A percentile compares a stretch with the other conserved stretches of the same genome.
These are phyloP conservation scores for Acrocyrtus sp. DNA, from an alignment of 2,888 invertebrate genomes.

Conservation along the genomic window DNA sequence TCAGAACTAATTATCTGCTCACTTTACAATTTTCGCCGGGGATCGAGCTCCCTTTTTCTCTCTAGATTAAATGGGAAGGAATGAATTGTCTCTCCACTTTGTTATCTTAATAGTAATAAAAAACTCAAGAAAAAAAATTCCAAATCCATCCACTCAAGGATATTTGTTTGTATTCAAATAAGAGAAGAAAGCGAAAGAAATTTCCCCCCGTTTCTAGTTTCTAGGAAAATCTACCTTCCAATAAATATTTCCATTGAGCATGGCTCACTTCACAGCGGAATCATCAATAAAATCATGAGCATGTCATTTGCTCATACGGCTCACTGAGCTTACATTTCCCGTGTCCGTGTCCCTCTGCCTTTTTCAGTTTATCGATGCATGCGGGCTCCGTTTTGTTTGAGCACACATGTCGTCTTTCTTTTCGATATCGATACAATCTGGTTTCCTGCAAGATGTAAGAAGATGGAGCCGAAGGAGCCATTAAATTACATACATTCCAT, in stretches of 20 bases:
- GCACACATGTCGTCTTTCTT: too few species aligned
- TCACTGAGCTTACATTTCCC: slow-evolving; percentile 24
- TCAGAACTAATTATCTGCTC: slow-evolving; percentile 40
- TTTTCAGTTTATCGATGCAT: slow-evolving; percentile 6
- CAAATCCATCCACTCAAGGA: slow-evolving; percentile 13
- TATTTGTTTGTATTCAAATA: neutral
- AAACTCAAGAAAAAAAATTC: slow-evolving; percentile 18
- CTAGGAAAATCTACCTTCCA: slow-evolving; percentile 16
- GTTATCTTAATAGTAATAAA: neutral
- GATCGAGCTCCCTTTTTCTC: too few species aligned
- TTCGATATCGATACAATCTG: too few species aligned
- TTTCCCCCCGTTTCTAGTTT: neutral
- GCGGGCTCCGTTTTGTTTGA: too few species aligned
- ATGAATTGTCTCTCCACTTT: neutral
- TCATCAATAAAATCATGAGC: slow-evolving; percentile 41
- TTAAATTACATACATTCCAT: slow-evolving; percentile 44
- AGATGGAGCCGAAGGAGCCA: slow-evolving; percentile 9
- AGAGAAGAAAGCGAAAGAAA: neutral
- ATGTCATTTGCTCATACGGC: slow-evolving; percentile 30
- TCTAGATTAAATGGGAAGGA: slow-evolving; percentile 32
- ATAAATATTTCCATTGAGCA: slow-evolving; percentile 9
- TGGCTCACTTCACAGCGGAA: slow-evolving; percentile 28
- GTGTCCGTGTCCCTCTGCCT: too few species aligned
- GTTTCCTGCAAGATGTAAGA: neutral
- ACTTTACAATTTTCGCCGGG: slow-evolving; percentile 20